phyloP scores from a whole-genome alignment of 2,113 vertebrate species.

The Thunnus thynnus region DNA sequence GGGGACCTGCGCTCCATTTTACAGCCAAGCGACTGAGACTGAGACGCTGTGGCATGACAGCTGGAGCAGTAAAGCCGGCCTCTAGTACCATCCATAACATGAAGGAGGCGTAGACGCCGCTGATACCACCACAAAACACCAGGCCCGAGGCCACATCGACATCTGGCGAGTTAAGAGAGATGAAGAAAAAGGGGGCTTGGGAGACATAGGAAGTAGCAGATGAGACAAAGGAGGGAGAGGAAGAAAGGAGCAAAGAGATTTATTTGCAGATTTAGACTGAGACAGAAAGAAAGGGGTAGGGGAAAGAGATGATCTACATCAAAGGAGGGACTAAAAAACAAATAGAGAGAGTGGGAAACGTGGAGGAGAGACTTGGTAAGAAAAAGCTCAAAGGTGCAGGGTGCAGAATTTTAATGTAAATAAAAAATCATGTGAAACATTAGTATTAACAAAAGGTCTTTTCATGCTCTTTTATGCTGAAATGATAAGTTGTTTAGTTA shows the following conservation, averaged over 20 bases:
- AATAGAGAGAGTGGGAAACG: slow-evolving; percentile 4
- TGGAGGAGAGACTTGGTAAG: background rate
- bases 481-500: background rate
- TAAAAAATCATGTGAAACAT: background rate
- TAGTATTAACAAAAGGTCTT: too few relatives aligned
- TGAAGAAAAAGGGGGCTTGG: slow-evolving; percentile 64
- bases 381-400: slow-evolving; percentile 1
- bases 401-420: slow-evolving; percentile 12
- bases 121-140: slow-evolving; percentile 79
- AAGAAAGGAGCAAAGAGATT: slow-evolving; percentile 33
- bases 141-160: slow-evolving; percentile 77
- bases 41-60: slow-evolving; percentile 77
- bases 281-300: slow-evolving; percentile 19
- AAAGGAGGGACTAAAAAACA: slow-evolving; percentile 32
- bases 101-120: slow-evolving; percentile 70
- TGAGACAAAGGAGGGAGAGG: slow-evolving; percentile 64
- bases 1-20: slow-evolving; percentile 82
- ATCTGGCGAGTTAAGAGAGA: slow-evolving; percentile 75
- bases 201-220: slow-evolving; percentile 63
- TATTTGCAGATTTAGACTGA: slow-evolving; percentile 56
- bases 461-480: background rate
- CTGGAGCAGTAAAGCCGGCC: slow-evolving; percentile 78
- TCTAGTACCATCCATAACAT: slow-evolving; percentile 76
- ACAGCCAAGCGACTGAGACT: slow-evolving; percentile 82
- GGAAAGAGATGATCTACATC: slow-evolving; percentile 45